These are phyloP conservation scores for Hydrocynus forskahlii DNA, from an alignment of 2,797 vertebrate genomes.

Conservation along the genomic window DNA sequence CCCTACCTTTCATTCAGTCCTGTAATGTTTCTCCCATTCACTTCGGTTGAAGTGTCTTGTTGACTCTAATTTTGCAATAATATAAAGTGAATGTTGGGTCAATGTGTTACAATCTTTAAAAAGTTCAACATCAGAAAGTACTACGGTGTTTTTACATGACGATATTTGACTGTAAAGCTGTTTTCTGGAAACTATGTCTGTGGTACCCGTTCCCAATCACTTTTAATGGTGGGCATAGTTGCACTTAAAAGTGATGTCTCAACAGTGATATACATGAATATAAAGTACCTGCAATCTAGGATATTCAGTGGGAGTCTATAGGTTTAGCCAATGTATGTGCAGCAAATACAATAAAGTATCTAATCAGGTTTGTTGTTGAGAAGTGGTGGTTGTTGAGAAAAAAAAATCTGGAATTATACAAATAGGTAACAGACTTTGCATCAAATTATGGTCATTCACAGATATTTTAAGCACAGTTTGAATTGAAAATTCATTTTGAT, in stretches of 20 bases:
- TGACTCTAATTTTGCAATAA: background rate
- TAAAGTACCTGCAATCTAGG: background rate
- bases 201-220: background rate
- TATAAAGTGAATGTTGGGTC: background rate
- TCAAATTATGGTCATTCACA: too few species aligned
- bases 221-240: background rate
- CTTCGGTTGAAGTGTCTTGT: background rate
- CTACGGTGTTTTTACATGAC: background rate
- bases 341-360: background rate
- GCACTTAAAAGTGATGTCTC: background rate
- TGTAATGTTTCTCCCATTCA: background rate
- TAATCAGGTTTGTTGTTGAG: background rate
- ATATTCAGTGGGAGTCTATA: background rate
- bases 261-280: background rate
- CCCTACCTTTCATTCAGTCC: background rate
- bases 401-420: too few species aligned
- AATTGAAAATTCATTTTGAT: too few species aligned
- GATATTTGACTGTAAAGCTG: background rate
- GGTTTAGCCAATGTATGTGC: background rate
- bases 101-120: background rate
- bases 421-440: too few species aligned
- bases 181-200: background rate
- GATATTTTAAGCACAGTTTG: too few species aligned
- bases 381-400: too few species aligned
- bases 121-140: background rate